Percentiles rank a stretch among this genome's conserved stretches.
Evolutionary conservation across 2,797 vertebrate genomes (phyloP).

Genomic region (Pangasius mekongensis): DNA sequence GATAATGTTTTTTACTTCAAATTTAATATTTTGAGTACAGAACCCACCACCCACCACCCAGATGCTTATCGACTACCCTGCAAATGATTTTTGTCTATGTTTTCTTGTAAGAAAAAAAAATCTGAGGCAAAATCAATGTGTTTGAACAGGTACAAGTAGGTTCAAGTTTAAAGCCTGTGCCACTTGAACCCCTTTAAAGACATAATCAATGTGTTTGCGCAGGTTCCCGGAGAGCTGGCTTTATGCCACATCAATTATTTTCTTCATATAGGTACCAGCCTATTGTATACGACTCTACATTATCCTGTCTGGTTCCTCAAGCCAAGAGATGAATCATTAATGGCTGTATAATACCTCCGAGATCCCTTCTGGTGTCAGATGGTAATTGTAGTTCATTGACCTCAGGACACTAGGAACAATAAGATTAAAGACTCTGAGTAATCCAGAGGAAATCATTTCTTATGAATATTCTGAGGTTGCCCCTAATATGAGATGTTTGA

Average conservation of each 20-base stretch:
- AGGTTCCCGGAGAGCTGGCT: constrained; percentile 30
- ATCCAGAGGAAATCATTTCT: constrained; percentile 72
- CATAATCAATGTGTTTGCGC: constrained; percentile 36
- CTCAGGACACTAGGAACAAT: constrained; percentile 75
- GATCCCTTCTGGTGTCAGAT: constrained; percentile 70
- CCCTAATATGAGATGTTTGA: constrained; percentile 71
- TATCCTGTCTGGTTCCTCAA: constrained; percentile 29
- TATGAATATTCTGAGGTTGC: constrained; percentile 71
- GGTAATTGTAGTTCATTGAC: constrained; percentile 77
- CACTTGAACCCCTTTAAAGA: constrained; percentile 34
- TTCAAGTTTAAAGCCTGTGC: constrained; percentile 26
- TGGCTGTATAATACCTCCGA: constrained; percentile 70
- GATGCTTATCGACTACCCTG: neutral
- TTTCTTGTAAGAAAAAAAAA: constrained; percentile 23
- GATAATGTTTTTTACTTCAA: neutral
- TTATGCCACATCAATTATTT: constrained; percentile 38
- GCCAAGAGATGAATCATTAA: constrained; percentile 65
- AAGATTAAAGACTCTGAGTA: constrained; percentile 70
- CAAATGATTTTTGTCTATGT: constrained; percentile 8
- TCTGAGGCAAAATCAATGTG: constrained; percentile 28
- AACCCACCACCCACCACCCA: neutral
- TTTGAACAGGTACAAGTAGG: constrained; percentile 34
- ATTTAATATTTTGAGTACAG: neutral
- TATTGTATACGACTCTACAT: constrained; percentile 26
- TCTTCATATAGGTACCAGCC: constrained; percentile 48